Base-by-base conservation (phyloP, 2,888 invertebrate species). In the Gibbula magus region DNA sequence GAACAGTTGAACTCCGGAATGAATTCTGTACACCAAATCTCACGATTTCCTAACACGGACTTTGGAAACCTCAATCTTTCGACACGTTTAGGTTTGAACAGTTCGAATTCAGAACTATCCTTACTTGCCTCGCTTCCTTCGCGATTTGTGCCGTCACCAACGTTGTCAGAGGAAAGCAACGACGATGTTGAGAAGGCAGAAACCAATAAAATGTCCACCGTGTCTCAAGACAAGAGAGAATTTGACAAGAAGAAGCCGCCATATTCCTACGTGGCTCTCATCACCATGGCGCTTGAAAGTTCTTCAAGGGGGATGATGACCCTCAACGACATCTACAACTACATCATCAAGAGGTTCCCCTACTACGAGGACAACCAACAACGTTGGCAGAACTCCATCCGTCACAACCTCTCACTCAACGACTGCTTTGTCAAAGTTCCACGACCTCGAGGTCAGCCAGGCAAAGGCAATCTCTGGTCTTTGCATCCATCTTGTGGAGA, bases 241-340 rank as follows among this genome's bases (percentile, higher is more conserved):
- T 45, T 45, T 45, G 98, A 98, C 93, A 98, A 99, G 93, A 99
- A 99, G 94, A 45, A 45, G 45, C 99, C 99, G 83, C 99, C 99
- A 56, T 99, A 98, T 93, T 99, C 99, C 74, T 99, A 99, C 94
- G 99, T 99, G 92, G 98, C 98, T 77, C 94, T 99, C 86, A 99
- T 99, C 70, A 99, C 99, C 84, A 99, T 99, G 99, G 99, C 99
- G 83, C 99, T 99, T 91, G 98, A 99, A 96, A 70, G 70, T 70
- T 97, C 97, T n/a, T 96, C 96, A 74, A 98, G 98, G 93, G 98
- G 98, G 93, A 99, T 99, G 98, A 94, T 98, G 91, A 96, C 96
- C 16, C 94, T 96, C 82, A 95, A 96, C 73, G 96, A 97, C 93
- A 97, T 97, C 91, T 97, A 97, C 94, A 83, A 83, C 8, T 98